A percentile compares a stretch with the other conserved stretches of the same genome.
phyloP scores from a whole-genome alignment of 1,140 invertebrate species.

The Drosophila ironensis region DNA sequence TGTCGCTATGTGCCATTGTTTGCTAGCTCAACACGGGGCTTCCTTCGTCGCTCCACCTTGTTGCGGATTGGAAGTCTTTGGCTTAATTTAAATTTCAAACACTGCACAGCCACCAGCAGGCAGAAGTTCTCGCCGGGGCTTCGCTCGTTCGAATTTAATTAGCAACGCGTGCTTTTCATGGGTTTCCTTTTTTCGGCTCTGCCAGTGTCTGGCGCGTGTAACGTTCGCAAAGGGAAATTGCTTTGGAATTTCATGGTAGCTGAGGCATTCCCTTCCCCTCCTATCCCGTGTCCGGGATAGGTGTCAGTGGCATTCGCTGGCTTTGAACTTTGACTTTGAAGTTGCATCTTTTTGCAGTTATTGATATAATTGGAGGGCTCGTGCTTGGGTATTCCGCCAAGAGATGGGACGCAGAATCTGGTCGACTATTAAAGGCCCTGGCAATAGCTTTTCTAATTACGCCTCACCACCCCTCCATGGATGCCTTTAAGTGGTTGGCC shows the following conservation, averaged over 20 bases:
- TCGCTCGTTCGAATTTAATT: conserved; percentile 66
- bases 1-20: conserved; percentile 48
- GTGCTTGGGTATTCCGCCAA: background rate
- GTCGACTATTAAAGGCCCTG: too few relatives aligned
- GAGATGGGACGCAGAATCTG: background rate
- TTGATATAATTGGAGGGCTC: conserved; percentile 30
- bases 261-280: background rate
- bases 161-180: conserved; percentile 67
- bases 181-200: conserved; percentile 66
- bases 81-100: conserved; percentile 74
- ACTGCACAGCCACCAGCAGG: conserved; percentile 24
- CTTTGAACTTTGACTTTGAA: conserved; percentile 47
- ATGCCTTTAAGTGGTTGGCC: conserved; percentile 25
- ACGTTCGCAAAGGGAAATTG: conserved; percentile 58
- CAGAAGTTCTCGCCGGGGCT: background rate
- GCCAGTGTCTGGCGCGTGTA: conserved; percentile 41
- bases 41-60: background rate
- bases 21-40: conserved; percentile 9
- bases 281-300: background rate
- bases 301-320: background rate
- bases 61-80: conserved; percentile 20
- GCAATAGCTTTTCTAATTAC: conserved; percentile 60
- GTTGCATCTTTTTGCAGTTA: conserved; percentile 41
- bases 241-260: conserved; percentile 25
- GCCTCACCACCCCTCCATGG: background rate